A percentile compares a stretch with the other conserved stretches of the same genome.
Evolutionary conservation across 2,888 invertebrate genomes (phyloP).

Genomic region (Lithosia quadra): DNA sequence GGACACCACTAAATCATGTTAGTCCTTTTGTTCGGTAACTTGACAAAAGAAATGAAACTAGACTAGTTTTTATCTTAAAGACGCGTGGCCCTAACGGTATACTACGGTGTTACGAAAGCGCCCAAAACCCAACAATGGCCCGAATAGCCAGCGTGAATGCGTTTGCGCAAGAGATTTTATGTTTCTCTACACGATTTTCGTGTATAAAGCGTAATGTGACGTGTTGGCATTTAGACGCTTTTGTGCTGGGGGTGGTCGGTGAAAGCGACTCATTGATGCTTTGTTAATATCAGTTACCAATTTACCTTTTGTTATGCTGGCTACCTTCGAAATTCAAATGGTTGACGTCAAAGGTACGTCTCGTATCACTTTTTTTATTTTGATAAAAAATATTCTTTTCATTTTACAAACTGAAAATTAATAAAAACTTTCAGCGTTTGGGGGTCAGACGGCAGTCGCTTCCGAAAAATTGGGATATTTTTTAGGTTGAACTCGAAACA

Average conservation of each 20-base stretch:
- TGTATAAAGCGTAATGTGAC: constrained; percentile 69
- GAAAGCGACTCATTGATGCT: constrained; percentile 70
- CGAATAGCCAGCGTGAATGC: constrained; percentile 74
- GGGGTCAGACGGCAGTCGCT: too few relatives aligned
- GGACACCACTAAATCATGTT: constrained; percentile 80
- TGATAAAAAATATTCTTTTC: too few relatives aligned
- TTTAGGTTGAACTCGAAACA: too few relatives aligned
- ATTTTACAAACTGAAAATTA: too few relatives aligned
- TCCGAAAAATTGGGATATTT: too few relatives aligned
- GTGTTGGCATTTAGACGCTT: constrained; percentile 64
- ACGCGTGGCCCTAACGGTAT: constrained; percentile 78
- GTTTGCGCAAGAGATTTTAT: constrained; percentile 78
- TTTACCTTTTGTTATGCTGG: constrained; percentile 37
- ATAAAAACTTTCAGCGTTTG: too few relatives aligned
- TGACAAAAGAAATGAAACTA: constrained; percentile 76
- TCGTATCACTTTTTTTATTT: neutral
- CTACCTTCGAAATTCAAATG: constrained; percentile 39
- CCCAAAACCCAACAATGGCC: constrained; percentile 74
- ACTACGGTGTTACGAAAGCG: constrained; percentile 71
- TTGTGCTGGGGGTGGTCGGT: constrained; percentile 78
- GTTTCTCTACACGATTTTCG: constrained; percentile 79
- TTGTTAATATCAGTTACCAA: constrained; percentile 51
- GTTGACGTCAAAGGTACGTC: constrained; percentile 5
- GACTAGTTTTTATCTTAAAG: constrained; percentile 74
- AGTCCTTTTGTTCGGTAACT: constrained; percentile 69